Evolutionary conservation across 2,797 vertebrate species (phyloP).

Genomic region (Rhodeus uyekii): DNA sequence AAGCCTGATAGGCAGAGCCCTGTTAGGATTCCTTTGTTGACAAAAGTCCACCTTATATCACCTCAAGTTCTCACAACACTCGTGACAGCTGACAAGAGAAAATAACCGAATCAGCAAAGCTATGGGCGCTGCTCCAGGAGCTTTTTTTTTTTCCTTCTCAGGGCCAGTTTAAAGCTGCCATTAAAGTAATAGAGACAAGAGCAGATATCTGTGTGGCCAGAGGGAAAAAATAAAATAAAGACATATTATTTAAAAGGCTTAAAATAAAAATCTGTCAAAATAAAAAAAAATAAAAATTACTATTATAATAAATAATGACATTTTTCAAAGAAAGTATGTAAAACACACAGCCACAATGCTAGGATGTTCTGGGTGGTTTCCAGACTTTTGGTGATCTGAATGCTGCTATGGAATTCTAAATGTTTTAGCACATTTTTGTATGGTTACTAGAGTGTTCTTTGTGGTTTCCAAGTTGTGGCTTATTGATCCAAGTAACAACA

Average conservation of each 20-base stretch:
- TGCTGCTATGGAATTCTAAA: neutral
- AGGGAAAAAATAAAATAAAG: neutral
- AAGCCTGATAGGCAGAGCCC: constrained; percentile 46
- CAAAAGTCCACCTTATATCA: constrained; percentile 57
- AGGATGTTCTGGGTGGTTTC: neutral
- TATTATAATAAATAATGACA: neutral
- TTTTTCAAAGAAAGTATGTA: neutral
- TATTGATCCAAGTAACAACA: too few species aligned
- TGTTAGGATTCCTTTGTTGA: constrained; percentile 56
- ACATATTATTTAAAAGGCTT: neutral
- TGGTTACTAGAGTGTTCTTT: too few species aligned
- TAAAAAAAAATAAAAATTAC: too few species aligned
- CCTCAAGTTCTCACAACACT: constrained; percentile 41
- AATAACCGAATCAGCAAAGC: constrained; percentile 53
- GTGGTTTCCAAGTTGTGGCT: too few species aligned
- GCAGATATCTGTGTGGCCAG: constrained; percentile 24
- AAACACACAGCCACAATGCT: neutral
- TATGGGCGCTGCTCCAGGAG: neutral
- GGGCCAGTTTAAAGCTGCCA: neutral
- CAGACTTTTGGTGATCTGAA: neutral
- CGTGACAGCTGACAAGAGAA: constrained; percentile 54
- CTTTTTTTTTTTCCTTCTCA: constrained; percentile 12
- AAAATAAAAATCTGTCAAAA: neutral
- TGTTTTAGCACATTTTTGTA: too few species aligned
- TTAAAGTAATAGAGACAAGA: constrained; percentile 23